A percentile compares a stretch with the other conserved stretches of the same genome.
phyloP scores from a whole-genome alignment of 2,797 vertebrate genomes.

The Cuniculus paca region DNA sequence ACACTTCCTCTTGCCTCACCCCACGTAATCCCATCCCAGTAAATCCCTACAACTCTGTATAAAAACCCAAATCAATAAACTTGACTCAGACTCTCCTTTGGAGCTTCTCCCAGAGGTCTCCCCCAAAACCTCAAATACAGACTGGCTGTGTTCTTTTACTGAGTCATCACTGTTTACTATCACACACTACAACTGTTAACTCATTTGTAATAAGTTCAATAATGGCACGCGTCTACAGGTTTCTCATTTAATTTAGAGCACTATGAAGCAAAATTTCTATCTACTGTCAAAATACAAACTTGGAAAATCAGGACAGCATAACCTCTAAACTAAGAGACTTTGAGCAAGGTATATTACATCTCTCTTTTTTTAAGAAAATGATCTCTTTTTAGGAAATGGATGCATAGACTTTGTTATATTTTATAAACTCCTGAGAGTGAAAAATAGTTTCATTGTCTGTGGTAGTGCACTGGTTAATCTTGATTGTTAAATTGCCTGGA shows the following conservation, averaged over 20 bases:
- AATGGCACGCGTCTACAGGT: background rate
- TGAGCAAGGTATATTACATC: background rate
- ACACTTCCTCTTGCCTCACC: background rate
- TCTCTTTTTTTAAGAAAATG: background rate
- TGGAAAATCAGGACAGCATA: background rate
- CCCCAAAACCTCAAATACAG: background rate
- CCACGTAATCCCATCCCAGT: background rate
- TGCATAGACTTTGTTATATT: background rate
- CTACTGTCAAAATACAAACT: background rate
- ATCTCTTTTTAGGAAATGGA: slow-evolving; percentile 17
- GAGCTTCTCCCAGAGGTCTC: background rate
- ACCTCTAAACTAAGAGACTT: background rate
- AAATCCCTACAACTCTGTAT: background rate
- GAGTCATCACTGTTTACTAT: background rate
- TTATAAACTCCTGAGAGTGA: slow-evolving; percentile 29
- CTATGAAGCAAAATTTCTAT: background rate
- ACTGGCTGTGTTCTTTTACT: background rate
- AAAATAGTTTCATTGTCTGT: background rate
- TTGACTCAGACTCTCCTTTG: background rate
- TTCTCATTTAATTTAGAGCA: background rate
- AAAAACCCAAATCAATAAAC: background rate
- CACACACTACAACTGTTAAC: background rate
- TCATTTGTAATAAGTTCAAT: background rate
- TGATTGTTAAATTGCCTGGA: background rate
- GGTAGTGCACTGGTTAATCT: too few species aligned